Base-by-base conservation (phyloP, 2,888 invertebrate species). In the Tetragonula carbonaria region DNA sequence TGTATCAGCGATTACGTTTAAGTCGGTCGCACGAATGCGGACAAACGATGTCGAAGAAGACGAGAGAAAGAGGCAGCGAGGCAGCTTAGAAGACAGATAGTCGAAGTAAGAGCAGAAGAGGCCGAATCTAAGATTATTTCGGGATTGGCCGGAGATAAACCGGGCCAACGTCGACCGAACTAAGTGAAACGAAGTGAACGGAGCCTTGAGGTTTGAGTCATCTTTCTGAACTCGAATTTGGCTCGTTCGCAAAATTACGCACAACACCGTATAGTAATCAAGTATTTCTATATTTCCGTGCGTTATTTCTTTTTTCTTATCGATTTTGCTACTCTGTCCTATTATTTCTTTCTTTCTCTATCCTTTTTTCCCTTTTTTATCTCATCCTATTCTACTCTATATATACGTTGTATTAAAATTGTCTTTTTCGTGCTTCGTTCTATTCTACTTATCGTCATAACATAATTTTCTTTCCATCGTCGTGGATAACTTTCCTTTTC, bases 51-150 rank as follows among this genome's bases (percentile, higher is more conserved):
- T 33, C 59, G 74, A 74, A 75, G 72, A 70, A 79, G 78, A 84
- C 63, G 73, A 74, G 73, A 74, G 76, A 80, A 78, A 81, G 77
- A 85, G 82, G 75, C 66, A 59, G 67, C 67, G 87, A 70, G 72
- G 72, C 77, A n/a, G n/a, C 76, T 80, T 78, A 76, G 77, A 77
- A 83, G 87, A 84, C 76, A 74, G 77, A 88, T 87, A 86, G 45
- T 33, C 81, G 86, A 82, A 80, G 85, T 82, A 79, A 89, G 90
- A 89, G 90, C 88, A 89, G 88, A 87, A 90, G 91, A 90, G 91
- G 91, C 92, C 92, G 91, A 92, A 93, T 92, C 92, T 92, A 90
- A 92, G 92, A 93, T 93, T 93, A 93, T 93, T 93, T 93, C 92
- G 90, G 93, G 92, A 92, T 84, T 91, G 90, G 90, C 87, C 91